phyloP scores from a whole-genome alignment of 1,140 invertebrate species.

The Bombus terrestris region DNA sequence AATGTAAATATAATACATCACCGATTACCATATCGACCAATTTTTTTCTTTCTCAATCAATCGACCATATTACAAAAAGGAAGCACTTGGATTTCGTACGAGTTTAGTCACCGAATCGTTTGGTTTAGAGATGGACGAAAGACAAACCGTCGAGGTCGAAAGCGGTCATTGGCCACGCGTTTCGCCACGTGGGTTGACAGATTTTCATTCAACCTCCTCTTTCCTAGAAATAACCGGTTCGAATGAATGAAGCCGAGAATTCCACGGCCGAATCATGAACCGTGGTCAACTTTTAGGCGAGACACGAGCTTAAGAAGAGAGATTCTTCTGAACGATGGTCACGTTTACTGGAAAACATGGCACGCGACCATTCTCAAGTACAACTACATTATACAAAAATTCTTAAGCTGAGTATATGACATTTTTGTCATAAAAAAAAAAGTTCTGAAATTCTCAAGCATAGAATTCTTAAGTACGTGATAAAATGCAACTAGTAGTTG shows the following conservation, averaged over 20 bases:
- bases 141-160: conserved; percentile 47
- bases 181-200: conserved; percentile 62
- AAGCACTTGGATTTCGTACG: neutral
- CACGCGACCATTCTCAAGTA: too few species aligned
- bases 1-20: too few species aligned
- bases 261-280: neutral
- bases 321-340: neutral
- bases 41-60: too few species aligned
- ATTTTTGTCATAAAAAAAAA: too few species aligned
- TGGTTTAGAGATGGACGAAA: conserved; percentile 47
- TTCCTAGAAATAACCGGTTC: conserved; percentile 42
- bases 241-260: conserved; percentile 22
- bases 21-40: too few species aligned
- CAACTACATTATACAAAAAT: neutral
- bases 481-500: too few species aligned
- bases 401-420: too few species aligned
- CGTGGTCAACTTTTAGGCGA: neutral
- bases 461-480: too few species aligned
- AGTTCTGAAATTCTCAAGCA: too few species aligned
- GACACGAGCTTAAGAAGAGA: neutral
- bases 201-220: conserved; percentile 50
- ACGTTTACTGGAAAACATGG: neutral
- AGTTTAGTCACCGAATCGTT: conserved; percentile 10
- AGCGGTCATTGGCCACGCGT: conserved; percentile 66
- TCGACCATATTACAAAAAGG: neutral